Conservation (phyloP, 2,888 invertebrate species). For the Tineola bisselliella region DNA sequence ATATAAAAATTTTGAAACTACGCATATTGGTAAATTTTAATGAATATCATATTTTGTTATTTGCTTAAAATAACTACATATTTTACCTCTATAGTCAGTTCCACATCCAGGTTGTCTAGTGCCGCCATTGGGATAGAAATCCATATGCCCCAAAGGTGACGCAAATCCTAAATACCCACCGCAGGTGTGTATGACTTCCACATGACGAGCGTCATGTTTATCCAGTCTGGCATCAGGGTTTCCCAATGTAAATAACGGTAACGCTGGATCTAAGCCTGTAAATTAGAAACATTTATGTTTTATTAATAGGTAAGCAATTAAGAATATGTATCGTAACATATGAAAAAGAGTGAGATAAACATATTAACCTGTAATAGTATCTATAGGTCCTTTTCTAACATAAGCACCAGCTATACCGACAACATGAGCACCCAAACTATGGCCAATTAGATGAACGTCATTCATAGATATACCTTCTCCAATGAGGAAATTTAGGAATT, state of each 20-base stretch:
- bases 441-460: slow-evolving; percentile 63
- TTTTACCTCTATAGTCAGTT: too few species aligned
- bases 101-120: too few species aligned
- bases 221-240: slow-evolving; percentile 65
- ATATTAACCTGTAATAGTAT: slow-evolving; percentile 57
- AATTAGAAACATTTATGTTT: too few species aligned
- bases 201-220: slow-evolving; percentile 67
- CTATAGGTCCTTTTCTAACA: slow-evolving; percentile 56
- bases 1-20: too few species aligned
- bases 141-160: slow-evolving; percentile 69
- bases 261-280: slow-evolving; percentile 68
- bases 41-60: too few species aligned
- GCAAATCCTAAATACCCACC: slow-evolving; percentile 70
- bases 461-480: slow-evolving; percentile 57
- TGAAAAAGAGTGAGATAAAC: too few species aligned
- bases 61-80: too few species aligned
- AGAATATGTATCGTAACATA: too few species aligned
- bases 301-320: too few species aligned
- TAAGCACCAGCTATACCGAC: slow-evolving; percentile 67
- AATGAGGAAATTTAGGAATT: slow-evolving; percentile 59
- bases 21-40: too few species aligned
- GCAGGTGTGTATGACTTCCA: slow-evolving; percentile 71
- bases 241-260: slow-evolving; percentile 63
- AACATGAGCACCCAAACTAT: slow-evolving; percentile 69
- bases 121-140: slow-evolving; percentile 73